Conservation (phyloP, 2,888 invertebrate genomes). For the Athalia cordata region DNA sequence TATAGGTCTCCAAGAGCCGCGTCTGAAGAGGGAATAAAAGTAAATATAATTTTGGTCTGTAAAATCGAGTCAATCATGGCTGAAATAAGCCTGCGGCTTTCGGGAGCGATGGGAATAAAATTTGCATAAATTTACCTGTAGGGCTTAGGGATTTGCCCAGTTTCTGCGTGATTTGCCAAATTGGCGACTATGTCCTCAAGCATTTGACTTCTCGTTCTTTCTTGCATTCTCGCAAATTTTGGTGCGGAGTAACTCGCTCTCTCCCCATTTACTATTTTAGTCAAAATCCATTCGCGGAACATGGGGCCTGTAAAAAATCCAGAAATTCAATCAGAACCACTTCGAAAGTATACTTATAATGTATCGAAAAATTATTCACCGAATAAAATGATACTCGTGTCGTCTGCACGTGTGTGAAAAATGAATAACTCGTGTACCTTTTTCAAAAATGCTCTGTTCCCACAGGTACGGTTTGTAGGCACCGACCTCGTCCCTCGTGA, state of each 20-base stretch:
- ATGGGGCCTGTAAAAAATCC: slow-evolving; percentile 78
- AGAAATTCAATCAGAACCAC: not conserved
- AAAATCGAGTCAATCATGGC: not conserved
- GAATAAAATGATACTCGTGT: not conserved
- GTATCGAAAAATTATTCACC: not conserved
- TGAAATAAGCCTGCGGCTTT: not conserved
- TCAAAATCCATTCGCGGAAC: slow-evolving; percentile 95
- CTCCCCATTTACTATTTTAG: slow-evolving; percentile 95
- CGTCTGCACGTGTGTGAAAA: not conserved
- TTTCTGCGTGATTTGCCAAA: slow-evolving; percentile 94
- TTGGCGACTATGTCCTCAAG: slow-evolving; percentile 95
- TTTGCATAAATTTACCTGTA: slow-evolving; percentile 76
- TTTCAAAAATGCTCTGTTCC: slow-evolving; percentile 96
- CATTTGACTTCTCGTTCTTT: slow-evolving; percentile 94
- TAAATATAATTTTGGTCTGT: slow-evolving; percentile 33
- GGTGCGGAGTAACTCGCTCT: slow-evolving; percentile 95
- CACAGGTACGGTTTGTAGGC: slow-evolving; percentile 97
- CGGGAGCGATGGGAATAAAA: not conserved
- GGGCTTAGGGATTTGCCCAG: slow-evolving; percentile 96
- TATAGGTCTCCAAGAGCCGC: slow-evolving; percentile 94
- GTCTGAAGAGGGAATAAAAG: slow-evolving; percentile 63
- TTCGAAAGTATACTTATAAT: not conserved
- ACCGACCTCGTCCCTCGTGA: slow-evolving; percentile 94
- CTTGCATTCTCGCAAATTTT: slow-evolving; percentile 96
- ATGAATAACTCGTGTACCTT: slow-evolving; percentile 74